phyloP scores from a whole-genome alignment of 1,140 invertebrate genomes.

The Lethrus apterus region DNA sequence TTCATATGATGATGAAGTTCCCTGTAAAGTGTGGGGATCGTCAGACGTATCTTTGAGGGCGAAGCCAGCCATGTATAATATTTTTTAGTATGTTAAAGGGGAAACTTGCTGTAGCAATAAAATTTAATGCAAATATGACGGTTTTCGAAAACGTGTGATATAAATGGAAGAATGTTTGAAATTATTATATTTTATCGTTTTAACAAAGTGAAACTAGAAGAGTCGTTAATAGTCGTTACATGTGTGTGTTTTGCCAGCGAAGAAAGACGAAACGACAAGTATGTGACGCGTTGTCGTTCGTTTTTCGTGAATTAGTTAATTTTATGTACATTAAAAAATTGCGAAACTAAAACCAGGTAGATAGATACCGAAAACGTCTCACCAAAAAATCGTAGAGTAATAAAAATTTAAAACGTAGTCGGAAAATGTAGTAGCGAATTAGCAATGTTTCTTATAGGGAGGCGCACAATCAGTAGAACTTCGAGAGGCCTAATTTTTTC shows the following conservation, averaged over 20 bases:
- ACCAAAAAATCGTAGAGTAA: slow-evolving; percentile 1
- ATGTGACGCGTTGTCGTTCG: neutral
- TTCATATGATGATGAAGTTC: neutral
- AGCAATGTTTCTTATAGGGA: slow-evolving; percentile 19
- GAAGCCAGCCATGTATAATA: slow-evolving; percentile 12
- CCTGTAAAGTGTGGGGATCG: slow-evolving; percentile 1
- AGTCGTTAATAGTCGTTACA: too few relatives aligned
- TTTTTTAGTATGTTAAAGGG: slow-evolving; percentile 6
- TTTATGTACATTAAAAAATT: neutral
- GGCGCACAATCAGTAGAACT: slow-evolving; percentile 39
- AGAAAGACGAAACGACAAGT: neutral
- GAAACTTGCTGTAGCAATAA: slow-evolving; percentile 39
- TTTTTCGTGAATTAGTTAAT: neutral
- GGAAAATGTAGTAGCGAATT: slow-evolving; percentile 11
- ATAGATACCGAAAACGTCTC: neutral
- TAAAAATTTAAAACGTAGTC: slow-evolving; percentile 4
- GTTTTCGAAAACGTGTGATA: slow-evolving; percentile 19
- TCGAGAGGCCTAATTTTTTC: slow-evolving; percentile 33
- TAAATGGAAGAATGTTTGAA: slow-evolving; percentile 1
- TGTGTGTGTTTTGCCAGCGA: neutral
- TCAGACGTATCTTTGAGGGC: too few relatives aligned
- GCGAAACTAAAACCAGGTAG: neutral
- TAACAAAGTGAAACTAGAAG: too few relatives aligned
- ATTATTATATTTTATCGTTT: too few relatives aligned
- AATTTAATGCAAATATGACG: slow-evolving; percentile 25